Base-by-base conservation (phyloP, 2,113 vertebrate genomes). In the Puffinus mauretanicus region DNA sequence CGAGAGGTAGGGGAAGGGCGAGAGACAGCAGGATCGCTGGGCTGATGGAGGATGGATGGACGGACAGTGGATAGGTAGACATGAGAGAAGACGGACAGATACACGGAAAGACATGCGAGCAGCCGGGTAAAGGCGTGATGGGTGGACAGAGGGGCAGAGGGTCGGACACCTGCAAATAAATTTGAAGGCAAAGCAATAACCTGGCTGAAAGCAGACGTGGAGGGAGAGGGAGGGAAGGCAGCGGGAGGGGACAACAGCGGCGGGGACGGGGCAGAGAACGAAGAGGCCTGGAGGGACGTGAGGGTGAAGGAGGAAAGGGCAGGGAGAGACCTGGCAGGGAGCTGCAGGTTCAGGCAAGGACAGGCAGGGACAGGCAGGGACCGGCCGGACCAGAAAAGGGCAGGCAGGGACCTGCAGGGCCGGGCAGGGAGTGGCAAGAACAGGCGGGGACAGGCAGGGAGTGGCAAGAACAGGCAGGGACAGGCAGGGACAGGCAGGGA, bases 51-150 rank as follows among this genome's bases (percentile, higher is more conserved):
- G 40, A 38, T 2, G 49, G 71, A 32, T 26, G 32, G 38, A 42
- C 4, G 25, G 42, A 30, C 6, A 4, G 3, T 4, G 3, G 32
- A n/a, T 6, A 8, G 51, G 32, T 13, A 27, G 54, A 27, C 14
- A 2, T 0, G 18, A 24, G 36, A 58, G 13, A 9, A 47, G 62
- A 14, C 0, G 2, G 42, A 22, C 10, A 9, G 51, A 36, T 17
- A 27, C 13, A 6, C 0, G 7, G 78, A 49, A 1, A 30, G 54
- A 27, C 14, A 2, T 0, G 17, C 27, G 36, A 57, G 13, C 13
- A 47, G 61, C 12, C 0, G 2, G 42, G 18, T 12, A 47, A 20
- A 44, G 2, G 17, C 5, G 3, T 1, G 62, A 9, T 1, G 30
- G 24, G 6, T 6, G 17, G 49, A 9, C 20, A 55, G 71, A 40